Evolutionary conservation across 1,140 invertebrate genomes (phyloP).

Genomic region (Calycopis cecrops): DNA sequence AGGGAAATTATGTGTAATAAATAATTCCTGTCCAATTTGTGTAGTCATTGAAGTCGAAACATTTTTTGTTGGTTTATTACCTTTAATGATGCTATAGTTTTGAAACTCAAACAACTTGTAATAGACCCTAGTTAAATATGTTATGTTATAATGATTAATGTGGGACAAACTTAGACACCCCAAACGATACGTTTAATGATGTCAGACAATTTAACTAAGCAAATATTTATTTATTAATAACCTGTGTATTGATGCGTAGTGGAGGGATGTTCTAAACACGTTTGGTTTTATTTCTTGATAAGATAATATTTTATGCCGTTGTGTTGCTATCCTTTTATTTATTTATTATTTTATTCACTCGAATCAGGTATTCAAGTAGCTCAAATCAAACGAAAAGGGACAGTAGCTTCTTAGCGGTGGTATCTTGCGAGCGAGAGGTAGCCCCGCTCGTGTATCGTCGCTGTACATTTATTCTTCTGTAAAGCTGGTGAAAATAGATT

Average conservation of each 20-base stretch:
- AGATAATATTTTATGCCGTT: constrained; percentile 11
- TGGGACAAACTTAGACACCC: constrained; percentile 13
- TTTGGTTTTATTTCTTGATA: too few relatives aligned
- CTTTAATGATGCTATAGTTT: constrained; percentile 10
- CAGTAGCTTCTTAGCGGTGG: too few relatives aligned
- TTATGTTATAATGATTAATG: constrained; percentile 1
- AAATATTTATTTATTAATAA: background rate
- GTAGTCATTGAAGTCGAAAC: background rate
- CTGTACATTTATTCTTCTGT: too few relatives aligned
- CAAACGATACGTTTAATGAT: constrained; percentile 36
- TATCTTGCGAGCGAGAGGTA: too few relatives aligned
- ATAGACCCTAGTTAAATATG: constrained; percentile 14
- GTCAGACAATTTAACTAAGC: constrained; percentile 54
- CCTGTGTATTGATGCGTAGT: background rate
- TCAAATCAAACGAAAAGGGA: too few relatives aligned
- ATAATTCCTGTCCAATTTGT: background rate
- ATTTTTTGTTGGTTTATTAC: constrained; percentile 6
- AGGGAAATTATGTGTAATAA: constrained; percentile 1
- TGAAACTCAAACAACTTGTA: constrained; percentile 14
- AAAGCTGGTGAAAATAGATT: too few relatives aligned
- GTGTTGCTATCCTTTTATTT: too few relatives aligned
- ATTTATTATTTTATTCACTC: too few relatives aligned
- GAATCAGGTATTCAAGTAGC: too few relatives aligned
- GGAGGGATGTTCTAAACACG: too few relatives aligned
- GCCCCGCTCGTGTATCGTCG: too few relatives aligned